Conservation (phyloP, 2,113 vertebrate species). For the Helogale parvula region DNA sequence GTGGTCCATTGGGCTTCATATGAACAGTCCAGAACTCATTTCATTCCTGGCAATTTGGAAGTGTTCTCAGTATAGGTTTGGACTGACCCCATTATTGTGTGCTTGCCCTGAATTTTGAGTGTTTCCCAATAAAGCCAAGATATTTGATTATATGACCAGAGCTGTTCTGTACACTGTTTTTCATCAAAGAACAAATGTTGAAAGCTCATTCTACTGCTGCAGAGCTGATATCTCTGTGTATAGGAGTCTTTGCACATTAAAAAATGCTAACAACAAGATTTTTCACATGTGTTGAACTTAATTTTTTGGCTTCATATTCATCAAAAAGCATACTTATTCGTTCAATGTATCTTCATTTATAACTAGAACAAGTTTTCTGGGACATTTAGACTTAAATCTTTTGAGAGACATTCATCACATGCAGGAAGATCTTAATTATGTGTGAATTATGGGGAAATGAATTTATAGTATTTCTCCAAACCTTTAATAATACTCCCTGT, state of each 20-base stretch:
- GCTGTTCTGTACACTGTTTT: not conserved
- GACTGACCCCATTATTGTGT: conserved; percentile 48
- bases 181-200: conserved; percentile 32
- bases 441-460: not conserved
- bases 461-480: not conserved
- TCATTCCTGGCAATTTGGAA: conserved; percentile 6
- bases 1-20: conserved; percentile 26
- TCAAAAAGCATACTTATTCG: not conserved
- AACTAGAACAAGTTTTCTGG: not conserved
- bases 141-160: not conserved
- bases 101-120: not conserved
- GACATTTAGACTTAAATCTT: not conserved
- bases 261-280: not conserved
- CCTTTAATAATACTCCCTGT: not conserved
- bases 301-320: not conserved
- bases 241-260: not conserved
- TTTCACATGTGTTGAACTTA: not conserved
- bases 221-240: not conserved
- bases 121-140: not conserved
- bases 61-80: conserved; percentile 9
- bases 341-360: not conserved
- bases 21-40: conserved; percentile 49
- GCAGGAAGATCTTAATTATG: not conserved
- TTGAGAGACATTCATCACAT: not conserved
- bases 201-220: conserved; percentile 14